A percentile compares a stretch with the other conserved stretches of the same genome.
Evolutionary conservation across 92 coral and sea anemone species (phyloP).

Genomic region (Umimayanthus chanpuru): DNA sequence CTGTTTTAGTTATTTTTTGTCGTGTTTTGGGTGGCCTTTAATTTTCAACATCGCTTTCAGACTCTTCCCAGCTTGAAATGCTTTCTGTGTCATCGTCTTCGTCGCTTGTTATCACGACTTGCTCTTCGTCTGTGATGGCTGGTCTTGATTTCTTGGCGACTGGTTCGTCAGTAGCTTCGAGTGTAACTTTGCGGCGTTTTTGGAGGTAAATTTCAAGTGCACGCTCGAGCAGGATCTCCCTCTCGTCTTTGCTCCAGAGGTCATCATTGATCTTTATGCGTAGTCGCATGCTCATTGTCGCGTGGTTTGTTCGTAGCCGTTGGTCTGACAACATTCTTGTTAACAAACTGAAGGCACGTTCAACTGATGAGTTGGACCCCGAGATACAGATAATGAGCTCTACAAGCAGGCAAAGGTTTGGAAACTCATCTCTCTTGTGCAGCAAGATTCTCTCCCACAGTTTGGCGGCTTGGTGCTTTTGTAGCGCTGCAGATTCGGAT

Average conservation of each 20-base stretch:
- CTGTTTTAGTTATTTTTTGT: neutral
- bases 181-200: conserved; percentile 39
- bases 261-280: conserved; percentile 46
- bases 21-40: conserved; percentile 13
- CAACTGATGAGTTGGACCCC: conserved; percentile 51
- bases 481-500: conserved; percentile 23
- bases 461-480: conserved; percentile 8
- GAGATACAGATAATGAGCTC: conserved; percentile 49
- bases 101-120: conserved; percentile 11
- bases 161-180: conserved; percentile 16
- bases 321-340: conserved; percentile 50
- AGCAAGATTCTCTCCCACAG: conserved; percentile 20
- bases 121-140: neutral
- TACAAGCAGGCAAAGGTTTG: conserved; percentile 51
- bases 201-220: conserved; percentile 51
- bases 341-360: conserved; percentile 49
- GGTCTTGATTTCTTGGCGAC: conserved; percentile 30
- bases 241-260: conserved; percentile 51
- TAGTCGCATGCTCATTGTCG: no score
- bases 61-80: conserved; percentile 29
- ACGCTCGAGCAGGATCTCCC: conserved; percentile 38
- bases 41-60: conserved; percentile 11
- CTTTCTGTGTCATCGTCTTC: conserved; percentile 20
- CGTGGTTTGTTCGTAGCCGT: no score
- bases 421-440: conserved; percentile 29